A percentile compares a stretch with the other conserved stretches of the same genome.
Conservation (phyloP, 2,888 invertebrate species). For the Drosophila quasianomalipes region DNA sequence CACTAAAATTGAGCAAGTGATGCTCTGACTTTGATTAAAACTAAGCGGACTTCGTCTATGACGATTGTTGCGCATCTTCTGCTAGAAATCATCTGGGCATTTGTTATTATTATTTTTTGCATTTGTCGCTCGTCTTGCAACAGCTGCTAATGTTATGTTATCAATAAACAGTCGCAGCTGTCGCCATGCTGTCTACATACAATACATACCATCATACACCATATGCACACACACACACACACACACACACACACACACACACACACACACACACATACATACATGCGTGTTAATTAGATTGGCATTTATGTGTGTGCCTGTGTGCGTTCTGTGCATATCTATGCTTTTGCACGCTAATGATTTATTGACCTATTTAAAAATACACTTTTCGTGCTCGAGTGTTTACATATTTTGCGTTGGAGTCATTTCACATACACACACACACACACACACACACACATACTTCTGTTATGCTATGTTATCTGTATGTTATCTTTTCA, state of each 20-base stretch:
- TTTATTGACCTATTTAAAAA: slow-evolving; percentile 45
- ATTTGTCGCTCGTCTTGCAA: background rate
- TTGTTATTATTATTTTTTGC: background rate
- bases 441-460: background rate
- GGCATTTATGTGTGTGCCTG: background rate
- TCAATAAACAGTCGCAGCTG: slow-evolving; percentile 22
- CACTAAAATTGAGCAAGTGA: background rate
- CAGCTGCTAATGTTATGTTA: slow-evolving; percentile 39
- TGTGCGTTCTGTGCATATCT: slow-evolving; percentile 26
- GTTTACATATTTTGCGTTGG: slow-evolving; percentile 4
- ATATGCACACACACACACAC: background rate
- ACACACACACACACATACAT: background rate
- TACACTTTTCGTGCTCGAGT: slow-evolving; percentile 10
- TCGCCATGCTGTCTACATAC: slow-evolving; percentile 57
- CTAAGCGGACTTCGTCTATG: background rate
- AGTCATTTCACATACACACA: background rate
- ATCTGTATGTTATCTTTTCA: background rate
- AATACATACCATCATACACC: slow-evolving; percentile 4
- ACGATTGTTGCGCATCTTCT: background rate
- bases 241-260: background rate
- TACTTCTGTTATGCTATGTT: background rate
- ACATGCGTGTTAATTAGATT: background rate
- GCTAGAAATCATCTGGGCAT: background rate
- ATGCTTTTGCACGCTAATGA: slow-evolving; percentile 24
- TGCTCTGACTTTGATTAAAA: background rate